Evolutionary conservation across 1,140 invertebrate genomes (phyloP).

Genomic region (Diplogasteroides magnus): DNA sequence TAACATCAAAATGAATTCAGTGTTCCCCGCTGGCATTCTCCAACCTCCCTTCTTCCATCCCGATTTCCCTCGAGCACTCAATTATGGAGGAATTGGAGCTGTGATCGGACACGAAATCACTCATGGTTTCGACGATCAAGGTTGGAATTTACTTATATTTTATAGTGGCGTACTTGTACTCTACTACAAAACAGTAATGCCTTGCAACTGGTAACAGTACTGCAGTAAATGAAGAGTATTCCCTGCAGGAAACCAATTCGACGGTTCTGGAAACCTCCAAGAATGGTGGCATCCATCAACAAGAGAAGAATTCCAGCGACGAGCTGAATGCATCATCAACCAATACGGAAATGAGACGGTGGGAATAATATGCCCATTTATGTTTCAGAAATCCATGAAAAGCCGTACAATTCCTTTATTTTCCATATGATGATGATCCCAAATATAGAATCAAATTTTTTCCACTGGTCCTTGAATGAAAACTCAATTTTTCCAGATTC

Average conservation of each 20-base stretch:
- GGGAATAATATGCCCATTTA: no score
- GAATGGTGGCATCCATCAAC: slow-evolving; percentile 71
- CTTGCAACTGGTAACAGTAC: no score
- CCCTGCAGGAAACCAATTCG: slow-evolving; percentile 65
- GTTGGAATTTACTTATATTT: no score
- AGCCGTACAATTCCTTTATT: slow-evolving; percentile 1
- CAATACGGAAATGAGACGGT: slow-evolving; percentile 77
- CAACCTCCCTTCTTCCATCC: slow-evolving; percentile 64
- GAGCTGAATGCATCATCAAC: slow-evolving; percentile 77
- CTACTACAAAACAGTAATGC: no score
- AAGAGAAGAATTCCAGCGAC: slow-evolving; percentile 59
- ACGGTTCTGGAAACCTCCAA: slow-evolving; percentile 76
- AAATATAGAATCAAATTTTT: slow-evolving; percentile 4
- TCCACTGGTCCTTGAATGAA: no score
- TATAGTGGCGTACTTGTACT: no score
- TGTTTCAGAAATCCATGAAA: no score
- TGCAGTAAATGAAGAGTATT: neutral
- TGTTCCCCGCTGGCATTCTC: slow-evolving; percentile 67
- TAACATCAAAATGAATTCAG: slow-evolving; percentile 47
- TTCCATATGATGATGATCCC: neutral
- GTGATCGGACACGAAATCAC: slow-evolving; percentile 62
- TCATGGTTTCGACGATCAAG: slow-evolving; percentile 59
- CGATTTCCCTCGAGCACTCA: slow-evolving; percentile 61
- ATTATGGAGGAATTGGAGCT: slow-evolving; percentile 60
- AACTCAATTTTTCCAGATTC: slow-evolving; percentile 26